Conservation (phyloP, 2,888 invertebrate species). For the Apoda limacodes region DNA sequence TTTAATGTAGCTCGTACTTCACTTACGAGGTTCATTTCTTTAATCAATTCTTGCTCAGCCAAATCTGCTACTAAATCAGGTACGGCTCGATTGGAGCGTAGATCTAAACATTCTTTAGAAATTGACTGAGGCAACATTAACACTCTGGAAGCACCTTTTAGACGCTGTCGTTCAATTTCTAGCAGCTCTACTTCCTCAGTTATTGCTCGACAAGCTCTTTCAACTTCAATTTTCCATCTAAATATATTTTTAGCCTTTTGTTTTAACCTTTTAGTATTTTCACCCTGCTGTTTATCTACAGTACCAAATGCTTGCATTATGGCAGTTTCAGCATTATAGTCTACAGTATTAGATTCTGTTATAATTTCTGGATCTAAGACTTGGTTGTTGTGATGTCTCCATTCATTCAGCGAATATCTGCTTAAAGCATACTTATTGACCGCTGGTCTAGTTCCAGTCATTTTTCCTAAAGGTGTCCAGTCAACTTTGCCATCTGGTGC, state of each 20-base stretch:
- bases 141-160: slow-evolving; percentile 76
- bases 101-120: slow-evolving; percentile 79
- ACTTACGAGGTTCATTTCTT: slow-evolving; percentile 77
- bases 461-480: slow-evolving; percentile 76
- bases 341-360: slow-evolving; percentile 66
- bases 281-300: slow-evolving; percentile 76
- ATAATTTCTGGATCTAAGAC: slow-evolving; percentile 60
- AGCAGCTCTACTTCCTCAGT: slow-evolving; percentile 77
- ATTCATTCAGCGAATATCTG: slow-evolving; percentile 78
- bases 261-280: slow-evolving; percentile 74
- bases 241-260: slow-evolving; percentile 77
- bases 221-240: slow-evolving; percentile 81
- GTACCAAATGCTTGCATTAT: slow-evolving; percentile 74
- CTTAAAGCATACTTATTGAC: slow-evolving; percentile 83
- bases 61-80: slow-evolving; percentile 81
- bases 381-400: slow-evolving; percentile 73
- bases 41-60: slow-evolving; percentile 82
- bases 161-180: slow-evolving; percentile 75
- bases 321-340: slow-evolving; percentile 73
- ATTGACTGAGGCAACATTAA: slow-evolving; percentile 80
- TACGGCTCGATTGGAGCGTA: slow-evolving; percentile 76
- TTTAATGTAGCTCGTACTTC: slow-evolving; percentile 75
- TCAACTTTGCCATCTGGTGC: slow-evolving; percentile 80
- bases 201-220: slow-evolving; percentile 75
- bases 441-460: slow-evolving; percentile 80